phyloP scores from a whole-genome alignment of 1,140 invertebrate species.

The Yoshiicerus persimilis region DNA sequence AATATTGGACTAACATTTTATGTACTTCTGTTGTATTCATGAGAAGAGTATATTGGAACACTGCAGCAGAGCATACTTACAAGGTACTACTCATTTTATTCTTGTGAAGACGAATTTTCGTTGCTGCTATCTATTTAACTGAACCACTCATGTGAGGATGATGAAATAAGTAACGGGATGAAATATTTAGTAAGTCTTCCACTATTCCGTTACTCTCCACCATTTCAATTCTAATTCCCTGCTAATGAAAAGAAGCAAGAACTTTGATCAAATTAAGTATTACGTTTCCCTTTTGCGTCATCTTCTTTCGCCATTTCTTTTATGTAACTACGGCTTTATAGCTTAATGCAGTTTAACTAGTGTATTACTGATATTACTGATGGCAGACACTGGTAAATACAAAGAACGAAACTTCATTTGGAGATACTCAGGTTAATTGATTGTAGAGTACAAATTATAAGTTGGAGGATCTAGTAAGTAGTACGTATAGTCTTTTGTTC shows the following conservation, averaged over 20 bases:
- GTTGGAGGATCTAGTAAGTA: background rate
- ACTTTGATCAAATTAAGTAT: constrained; percentile 6
- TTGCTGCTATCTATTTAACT: background rate
- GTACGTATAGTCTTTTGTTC: too few relatives aligned
- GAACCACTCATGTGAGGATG: background rate
- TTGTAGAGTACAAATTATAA: background rate
- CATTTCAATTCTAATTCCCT: background rate
- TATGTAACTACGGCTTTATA: background rate
- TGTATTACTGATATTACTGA: too few relatives aligned
- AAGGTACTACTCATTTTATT: background rate
- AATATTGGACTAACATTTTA: too few relatives aligned
- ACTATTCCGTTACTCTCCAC: background rate
- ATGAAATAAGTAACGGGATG: background rate
- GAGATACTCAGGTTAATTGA: background rate
- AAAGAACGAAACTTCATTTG: background rate
- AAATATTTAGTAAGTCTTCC: background rate
- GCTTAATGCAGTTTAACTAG: too few relatives aligned
- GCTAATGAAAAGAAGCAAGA: background rate
- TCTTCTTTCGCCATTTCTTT: background rate
- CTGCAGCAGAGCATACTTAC: too few relatives aligned
- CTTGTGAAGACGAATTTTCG: background rate
- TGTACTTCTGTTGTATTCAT: too few relatives aligned
- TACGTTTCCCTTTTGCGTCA: background rate
- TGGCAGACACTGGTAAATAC: too few relatives aligned
- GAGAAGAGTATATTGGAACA: too few relatives aligned